Evolutionary conservation across 2,888 invertebrate genomes (phyloP).

Genomic region (Oligia strigilis): DNA sequence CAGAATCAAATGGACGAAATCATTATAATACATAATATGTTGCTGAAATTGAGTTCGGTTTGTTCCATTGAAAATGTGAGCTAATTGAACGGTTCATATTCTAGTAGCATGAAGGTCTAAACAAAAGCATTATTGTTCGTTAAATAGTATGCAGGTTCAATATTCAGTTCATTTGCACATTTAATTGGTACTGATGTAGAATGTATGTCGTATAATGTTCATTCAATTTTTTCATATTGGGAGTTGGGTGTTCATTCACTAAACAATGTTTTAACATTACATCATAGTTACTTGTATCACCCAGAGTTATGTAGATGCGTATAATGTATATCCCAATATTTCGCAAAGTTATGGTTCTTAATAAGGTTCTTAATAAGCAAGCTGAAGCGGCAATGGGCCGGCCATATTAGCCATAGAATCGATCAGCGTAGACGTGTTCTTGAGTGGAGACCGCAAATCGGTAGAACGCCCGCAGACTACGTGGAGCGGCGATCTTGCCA

Average conservation of each 20-base stretch:
- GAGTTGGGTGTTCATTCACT: background rate
- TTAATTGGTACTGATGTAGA: conserved; percentile 19
- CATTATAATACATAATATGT: background rate
- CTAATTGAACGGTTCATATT: conserved; percentile 14
- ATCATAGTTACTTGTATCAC: background rate
- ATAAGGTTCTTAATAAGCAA: no score
- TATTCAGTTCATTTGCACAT: conserved; percentile 22
- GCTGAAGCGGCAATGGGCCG: no score
- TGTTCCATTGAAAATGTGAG: conserved; percentile 8
- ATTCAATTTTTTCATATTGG: background rate
- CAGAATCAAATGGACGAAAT: background rate
- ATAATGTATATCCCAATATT: background rate
- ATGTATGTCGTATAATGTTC: background rate
- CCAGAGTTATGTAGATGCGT: no score
- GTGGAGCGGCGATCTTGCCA: no score
- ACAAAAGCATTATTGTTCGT: conserved; percentile 23
- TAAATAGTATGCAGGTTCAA: conserved; percentile 5
- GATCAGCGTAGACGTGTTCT: no score
- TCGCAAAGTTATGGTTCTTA: background rate
- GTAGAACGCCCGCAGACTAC: no score
- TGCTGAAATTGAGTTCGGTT: background rate
- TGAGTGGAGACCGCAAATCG: no score
- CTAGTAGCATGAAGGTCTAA: conserved; percentile 14
- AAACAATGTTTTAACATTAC: background rate
- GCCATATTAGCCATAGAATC: no score